These are phyloP conservation scores for Eudemis profundana DNA, from an alignment of 2,888 invertebrate species.

Conservation along the genomic window DNA sequence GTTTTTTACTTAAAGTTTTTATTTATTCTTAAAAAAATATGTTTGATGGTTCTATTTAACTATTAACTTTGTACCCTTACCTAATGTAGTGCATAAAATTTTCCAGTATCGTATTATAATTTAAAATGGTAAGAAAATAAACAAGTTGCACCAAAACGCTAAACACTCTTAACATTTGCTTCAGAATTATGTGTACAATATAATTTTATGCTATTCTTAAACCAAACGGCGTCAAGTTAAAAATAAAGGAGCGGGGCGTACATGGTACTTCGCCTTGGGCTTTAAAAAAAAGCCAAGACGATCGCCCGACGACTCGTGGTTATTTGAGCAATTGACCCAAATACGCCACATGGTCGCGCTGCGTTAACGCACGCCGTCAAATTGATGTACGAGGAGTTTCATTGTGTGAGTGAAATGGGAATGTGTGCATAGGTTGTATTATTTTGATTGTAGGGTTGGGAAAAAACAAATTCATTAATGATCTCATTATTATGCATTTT, in stretches of 20 bases:
- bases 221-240: constrained; percentile 59
- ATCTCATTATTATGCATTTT: constrained; percentile 1
- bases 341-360: constrained; percentile 74
- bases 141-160: neutral
- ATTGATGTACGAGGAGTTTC: constrained; percentile 52
- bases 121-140: neutral
- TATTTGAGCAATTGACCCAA: constrained; percentile 82
- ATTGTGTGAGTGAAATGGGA: constrained; percentile 33
- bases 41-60: neutral
- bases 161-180: neutral
- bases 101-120: neutral
- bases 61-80: neutral
- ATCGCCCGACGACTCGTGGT: constrained; percentile 60
- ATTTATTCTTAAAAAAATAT: too few species aligned
- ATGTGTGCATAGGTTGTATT: constrained; percentile 59
- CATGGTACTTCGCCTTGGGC: constrained; percentile 55
- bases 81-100: neutral
- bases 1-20: neutral
- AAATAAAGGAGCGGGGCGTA: constrained; percentile 50
- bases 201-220: constrained; percentile 41
- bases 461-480: constrained; percentile 48
- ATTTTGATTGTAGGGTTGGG: constrained; percentile 53
- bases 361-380: constrained; percentile 61
- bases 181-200: constrained; percentile 27
- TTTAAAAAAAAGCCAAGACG: constrained; percentile 58